Base-by-base conservation (phyloP, 2,888 invertebrate species). In the Holacanthella duospinosa region DNA sequence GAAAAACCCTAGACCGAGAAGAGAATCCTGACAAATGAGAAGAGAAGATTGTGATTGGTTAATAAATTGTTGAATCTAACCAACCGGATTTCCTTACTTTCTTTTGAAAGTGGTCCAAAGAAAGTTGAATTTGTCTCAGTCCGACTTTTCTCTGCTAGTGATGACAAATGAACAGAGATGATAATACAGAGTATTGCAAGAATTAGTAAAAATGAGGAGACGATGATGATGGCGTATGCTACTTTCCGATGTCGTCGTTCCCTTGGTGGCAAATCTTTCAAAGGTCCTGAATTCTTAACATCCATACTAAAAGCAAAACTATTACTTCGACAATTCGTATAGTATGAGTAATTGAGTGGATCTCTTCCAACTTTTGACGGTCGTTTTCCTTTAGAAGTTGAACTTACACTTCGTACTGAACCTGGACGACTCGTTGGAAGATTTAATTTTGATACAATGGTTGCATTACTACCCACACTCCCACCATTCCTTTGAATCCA, bases 241-340 rank as follows among this genome's bases (percentile, higher is more conserved):
- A 69, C 69, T 64, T 68, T 71, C 60, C 68, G 62, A 62, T 71
- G 69, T 60, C 66, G 29, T 48, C 64, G 58, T 24, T 68, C 67
- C 60, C 67, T 67, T 19, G 66, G 63, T 43, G 71, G 69, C 55
- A 71, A 62, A 61, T 66, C 67, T 61, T 65, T 65, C 36, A 65
- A 44, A 57, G 64, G 59, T 4, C 6, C 28, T 9, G 24, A 6
- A 24, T 28, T 59, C 19, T 44, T 26, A 9, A 43, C 16, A 59
- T 59, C 59, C 44, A 43, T 59, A 25, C 59, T 59, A 21, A 59
- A 59, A 24, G 59, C 59, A 48, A 59, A 59, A 25, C 25, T 25
- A 28, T 59, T 59, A 25, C 44, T 44, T 44, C 59, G 43, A 44
- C 59, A 59, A 19, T 24, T 36, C 21, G 43, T 24, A 27, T 59